phyloP scores from a whole-genome alignment of 2,113 vertebrate species.

The Uropsilus gracilis region DNA sequence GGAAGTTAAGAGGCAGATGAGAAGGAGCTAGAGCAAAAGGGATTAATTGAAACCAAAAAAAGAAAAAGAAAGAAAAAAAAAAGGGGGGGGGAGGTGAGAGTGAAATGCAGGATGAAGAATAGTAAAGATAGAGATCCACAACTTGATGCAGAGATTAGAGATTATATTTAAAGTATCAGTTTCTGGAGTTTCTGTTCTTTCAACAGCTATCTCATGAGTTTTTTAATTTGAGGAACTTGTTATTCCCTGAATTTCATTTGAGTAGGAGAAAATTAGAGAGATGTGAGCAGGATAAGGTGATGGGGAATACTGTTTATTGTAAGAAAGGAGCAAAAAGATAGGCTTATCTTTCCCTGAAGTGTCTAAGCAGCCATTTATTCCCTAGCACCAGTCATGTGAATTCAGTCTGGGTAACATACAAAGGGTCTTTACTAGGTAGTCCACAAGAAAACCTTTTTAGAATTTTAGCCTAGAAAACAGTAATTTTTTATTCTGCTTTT shows the following conservation, averaged over 20 bases:
- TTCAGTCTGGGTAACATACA: conserved; percentile 68
- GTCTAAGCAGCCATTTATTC: conserved; percentile 64
- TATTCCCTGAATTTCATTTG: background rate
- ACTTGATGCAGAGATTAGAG: background rate
- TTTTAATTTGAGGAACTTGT: background rate
- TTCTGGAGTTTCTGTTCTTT: conserved; percentile 24
- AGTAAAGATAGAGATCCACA: background rate
- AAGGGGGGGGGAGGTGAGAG: fast-evolving
- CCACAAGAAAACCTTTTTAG: conserved; percentile 83
- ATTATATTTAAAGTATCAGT: background rate
- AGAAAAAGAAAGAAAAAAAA: background rate
- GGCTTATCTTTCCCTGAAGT: background rate
- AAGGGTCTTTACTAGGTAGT: conserved; percentile 79
- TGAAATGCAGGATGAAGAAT: no score
- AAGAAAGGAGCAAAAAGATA: background rate
- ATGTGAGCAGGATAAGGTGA: background rate
- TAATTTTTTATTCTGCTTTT: conserved; percentile 65
- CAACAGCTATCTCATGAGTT: background rate
- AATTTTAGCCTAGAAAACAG: conserved; percentile 64
- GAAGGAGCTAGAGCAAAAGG: background rate
- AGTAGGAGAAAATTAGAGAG: background rate
- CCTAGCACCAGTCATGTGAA: conserved; percentile 56
- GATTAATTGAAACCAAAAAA: background rate
- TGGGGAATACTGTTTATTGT: background rate
- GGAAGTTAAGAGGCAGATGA: background rate